Base-by-base conservation (phyloP, 2,113 vertebrate species). In the Lepisosteus osseus region DNA sequence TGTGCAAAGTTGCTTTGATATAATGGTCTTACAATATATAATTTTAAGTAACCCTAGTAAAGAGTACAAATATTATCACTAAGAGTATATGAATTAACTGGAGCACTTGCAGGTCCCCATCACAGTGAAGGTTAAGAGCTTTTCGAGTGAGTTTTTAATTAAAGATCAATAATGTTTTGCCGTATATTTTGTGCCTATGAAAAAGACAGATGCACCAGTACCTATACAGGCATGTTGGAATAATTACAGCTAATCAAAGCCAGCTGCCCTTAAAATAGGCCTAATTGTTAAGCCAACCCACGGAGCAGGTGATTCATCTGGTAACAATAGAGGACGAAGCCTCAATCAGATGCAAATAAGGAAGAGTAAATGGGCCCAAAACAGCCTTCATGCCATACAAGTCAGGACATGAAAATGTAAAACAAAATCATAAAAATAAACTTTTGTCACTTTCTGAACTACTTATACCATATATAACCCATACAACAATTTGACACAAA, bases 61-160 rank as follows among this genome's bases (percentile, higher is more conserved):
- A 90, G 84, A 90, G 88, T 88, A 91, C 90, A 92, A 92, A 92
- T 91, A 92, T 92, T 91, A 91, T 92, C 84, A 92, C 88, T 92
- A 90, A 89, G 89, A 92, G 90, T 90, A 86, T 89, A 91, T 91
- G 90, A 92, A 91, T 91, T 89, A 91, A 91, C 88, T 88, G 82
- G 68, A 82, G 83, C 85, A 86, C 88, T 88, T 86, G 76, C 80
- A 65, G 88, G 90, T 82, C 76, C 75, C 83, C 79, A 74, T 80
- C 83, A 84, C 79, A 82, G 86, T 88, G 85, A 88, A 89, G 89
- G 90, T 90, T 92, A 92, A 91, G 90, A 92, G 89, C 87, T 87
- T 86, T 89, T 69, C 54, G 51, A 54, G 29, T n/a, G 40, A 41
- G 51, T 69, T 69, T 91, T 91, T 91, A 92, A 92, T 92, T 91